Percentiles rank a stretch among this genome's conserved stretches.
Conservation (phyloP, 2,113 vertebrate species). For the Dasyornis broadbenti region DNA sequence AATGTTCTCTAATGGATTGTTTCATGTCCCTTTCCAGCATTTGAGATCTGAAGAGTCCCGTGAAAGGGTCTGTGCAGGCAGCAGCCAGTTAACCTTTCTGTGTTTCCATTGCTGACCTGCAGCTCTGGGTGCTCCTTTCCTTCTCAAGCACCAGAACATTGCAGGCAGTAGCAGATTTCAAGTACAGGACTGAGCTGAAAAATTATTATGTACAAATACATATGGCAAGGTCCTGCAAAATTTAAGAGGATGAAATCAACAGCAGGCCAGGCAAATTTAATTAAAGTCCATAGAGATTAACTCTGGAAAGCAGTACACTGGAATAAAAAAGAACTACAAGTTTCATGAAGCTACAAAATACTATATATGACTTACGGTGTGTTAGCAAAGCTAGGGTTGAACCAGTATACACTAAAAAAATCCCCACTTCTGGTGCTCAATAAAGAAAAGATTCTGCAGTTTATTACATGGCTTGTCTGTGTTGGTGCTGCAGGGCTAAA, state of each 20-base stretch:
- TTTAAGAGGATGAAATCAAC: background rate
- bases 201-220: background rate
- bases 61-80: background rate
- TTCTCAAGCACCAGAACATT: background rate
- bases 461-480: conserved; percentile 34
- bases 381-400: background rate
- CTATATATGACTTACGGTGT: background rate
- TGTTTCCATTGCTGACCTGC: background rate
- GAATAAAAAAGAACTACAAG: background rate
- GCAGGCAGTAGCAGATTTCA: background rate
- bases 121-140: background rate
- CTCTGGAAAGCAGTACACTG: background rate
- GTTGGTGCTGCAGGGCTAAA: conserved; percentile 38
- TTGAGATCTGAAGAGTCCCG: background rate
- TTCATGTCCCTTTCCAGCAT: background rate
- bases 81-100: background rate
- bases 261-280: background rate
- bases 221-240: background rate
- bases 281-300: background rate
- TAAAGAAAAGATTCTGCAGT: conserved; percentile 23
- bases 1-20: background rate
- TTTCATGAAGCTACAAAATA: background rate
- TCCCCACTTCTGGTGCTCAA: background rate
- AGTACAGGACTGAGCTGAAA: background rate
- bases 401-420: background rate